These are phyloP conservation scores for Mactra quadrangularis DNA, from an alignment of 1,140 invertebrate genomes.

Conservation along the genomic window DNA sequence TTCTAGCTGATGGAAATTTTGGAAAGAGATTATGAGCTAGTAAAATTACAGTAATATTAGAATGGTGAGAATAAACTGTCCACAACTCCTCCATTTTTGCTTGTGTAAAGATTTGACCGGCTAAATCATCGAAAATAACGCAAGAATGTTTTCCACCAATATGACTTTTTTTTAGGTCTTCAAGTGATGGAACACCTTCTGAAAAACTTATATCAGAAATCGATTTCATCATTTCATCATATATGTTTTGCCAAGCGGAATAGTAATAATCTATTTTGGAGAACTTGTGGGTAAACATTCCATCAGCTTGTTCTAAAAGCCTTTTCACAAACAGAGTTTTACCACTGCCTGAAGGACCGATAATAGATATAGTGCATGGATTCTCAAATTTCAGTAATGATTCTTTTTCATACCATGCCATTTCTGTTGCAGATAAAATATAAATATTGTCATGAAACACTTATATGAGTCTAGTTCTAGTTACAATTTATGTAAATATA, in stretches of 20 bases:
- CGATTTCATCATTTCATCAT: constrained; percentile 7
- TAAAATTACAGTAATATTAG: too few relatives aligned
- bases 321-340: background rate
- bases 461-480: too few relatives aligned
- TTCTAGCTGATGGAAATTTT: too few relatives aligned
- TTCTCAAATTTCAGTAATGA: background rate
- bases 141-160: too few relatives aligned
- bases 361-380: background rate
- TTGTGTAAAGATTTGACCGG: background rate
- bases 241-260: background rate
- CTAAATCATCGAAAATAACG: background rate
- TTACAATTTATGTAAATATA: too few relatives aligned
- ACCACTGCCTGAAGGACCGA: background rate
- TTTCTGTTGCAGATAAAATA: background rate
- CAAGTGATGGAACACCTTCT: too few relatives aligned
- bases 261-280: background rate
- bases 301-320: background rate
- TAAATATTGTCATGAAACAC: too few relatives aligned
- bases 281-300: background rate
- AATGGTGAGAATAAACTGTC: too few relatives aligned
- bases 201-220: too few relatives aligned
- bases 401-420: too few relatives aligned
- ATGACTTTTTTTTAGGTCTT: too few relatives aligned
- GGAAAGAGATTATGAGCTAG: too few relatives aligned
- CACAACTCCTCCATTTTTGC: background rate